These are phyloP conservation scores for Aurelia coerulea DNA, from an alignment of 30 jellyfish, hydroid and myxozoan genomes.

Conservation along the genomic window DNA sequence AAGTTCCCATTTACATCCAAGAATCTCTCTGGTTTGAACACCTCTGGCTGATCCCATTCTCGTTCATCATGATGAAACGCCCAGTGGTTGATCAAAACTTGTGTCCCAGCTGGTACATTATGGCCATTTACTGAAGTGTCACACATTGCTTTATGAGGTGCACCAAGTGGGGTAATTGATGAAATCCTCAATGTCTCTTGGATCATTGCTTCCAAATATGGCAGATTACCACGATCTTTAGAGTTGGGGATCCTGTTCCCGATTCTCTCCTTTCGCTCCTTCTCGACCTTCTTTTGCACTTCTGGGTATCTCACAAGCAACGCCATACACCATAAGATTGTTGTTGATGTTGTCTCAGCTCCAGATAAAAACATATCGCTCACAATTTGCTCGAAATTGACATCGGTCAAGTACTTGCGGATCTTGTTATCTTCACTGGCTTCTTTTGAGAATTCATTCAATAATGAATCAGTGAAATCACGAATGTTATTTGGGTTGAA, in stretches of 20 bases:
- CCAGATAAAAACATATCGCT: constrained; percentile 79
- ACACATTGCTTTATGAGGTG: constrained; percentile 76
- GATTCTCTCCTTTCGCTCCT: constrained; percentile 57
- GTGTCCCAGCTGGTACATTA: constrained; percentile 68
- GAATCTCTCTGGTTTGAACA: constrained; percentile 83
- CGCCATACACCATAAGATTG: constrained; percentile 76
- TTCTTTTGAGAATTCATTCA: constrained; percentile 50
- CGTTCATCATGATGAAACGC: constrained; percentile 79
- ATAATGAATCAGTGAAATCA: constrained; percentile 77
- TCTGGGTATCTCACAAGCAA: constrained; percentile 79
- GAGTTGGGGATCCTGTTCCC: constrained; percentile 74
- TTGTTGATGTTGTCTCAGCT: constrained; percentile 72
- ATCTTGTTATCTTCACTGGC: constrained; percentile 47
- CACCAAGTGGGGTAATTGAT: constrained; percentile 84
- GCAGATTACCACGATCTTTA: constrained; percentile 68
- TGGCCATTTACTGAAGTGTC: constrained; percentile 62
- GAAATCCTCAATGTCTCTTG: constrained; percentile 76
- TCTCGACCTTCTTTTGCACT: constrained; percentile 50
- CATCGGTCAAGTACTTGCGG: constrained; percentile 44
- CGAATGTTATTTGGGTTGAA: constrained; percentile 65
- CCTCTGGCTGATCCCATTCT: constrained; percentile 82
- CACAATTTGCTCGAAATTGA: constrained; percentile 51
- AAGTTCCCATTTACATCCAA: constrained; percentile 76
- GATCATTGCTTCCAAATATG: constrained; percentile 65
- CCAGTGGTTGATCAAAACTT: constrained; percentile 80